Evolutionary conservation across 2,113 vertebrate genomes (phyloP).

Genomic region (Thamnophis sirtalis): DNA sequence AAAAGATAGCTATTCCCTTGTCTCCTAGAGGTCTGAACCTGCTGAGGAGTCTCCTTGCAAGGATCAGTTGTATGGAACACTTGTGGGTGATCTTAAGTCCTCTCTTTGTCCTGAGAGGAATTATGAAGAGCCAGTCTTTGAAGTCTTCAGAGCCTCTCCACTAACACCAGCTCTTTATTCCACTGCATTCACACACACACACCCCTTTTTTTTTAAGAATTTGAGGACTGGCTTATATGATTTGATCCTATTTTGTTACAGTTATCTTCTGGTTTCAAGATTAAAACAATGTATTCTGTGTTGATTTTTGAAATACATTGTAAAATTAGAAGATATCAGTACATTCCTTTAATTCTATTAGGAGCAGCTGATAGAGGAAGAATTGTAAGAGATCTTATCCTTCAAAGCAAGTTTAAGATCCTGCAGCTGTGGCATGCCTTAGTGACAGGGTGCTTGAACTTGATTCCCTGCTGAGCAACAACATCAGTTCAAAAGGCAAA

Average conservation of each 20-base stretch:
- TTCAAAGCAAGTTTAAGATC: not conserved
- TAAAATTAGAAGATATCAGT: not conserved
- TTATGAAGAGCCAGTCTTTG: not conserved
- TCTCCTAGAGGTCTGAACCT: too few relatives aligned
- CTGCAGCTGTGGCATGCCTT: not conserved
- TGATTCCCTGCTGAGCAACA: not conserved
- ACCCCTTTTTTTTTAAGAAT: not conserved
- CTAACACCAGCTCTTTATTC: not conserved
- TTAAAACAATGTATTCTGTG: not conserved
- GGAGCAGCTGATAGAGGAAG: not conserved
- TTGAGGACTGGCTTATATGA: not conserved
- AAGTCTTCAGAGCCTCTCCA: too few relatives aligned
- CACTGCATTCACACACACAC: not conserved
- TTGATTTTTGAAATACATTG: not conserved
- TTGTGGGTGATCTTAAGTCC: not conserved
- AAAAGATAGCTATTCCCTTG: too few relatives aligned
- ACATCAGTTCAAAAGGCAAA: not conserved
- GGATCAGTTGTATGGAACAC: not conserved
- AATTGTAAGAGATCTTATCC: not conserved
- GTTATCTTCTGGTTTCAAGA: not conserved
- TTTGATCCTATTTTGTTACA: not conserved
- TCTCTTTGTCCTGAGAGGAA: not conserved
- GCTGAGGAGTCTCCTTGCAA: not conserved
- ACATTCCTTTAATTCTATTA: not conserved
- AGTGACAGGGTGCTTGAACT: not conserved